These are phyloP conservation scores for Anseranas semipalmata DNA, from an alignment of 2,113 vertebrate species.

Conservation along the genomic window DNA sequence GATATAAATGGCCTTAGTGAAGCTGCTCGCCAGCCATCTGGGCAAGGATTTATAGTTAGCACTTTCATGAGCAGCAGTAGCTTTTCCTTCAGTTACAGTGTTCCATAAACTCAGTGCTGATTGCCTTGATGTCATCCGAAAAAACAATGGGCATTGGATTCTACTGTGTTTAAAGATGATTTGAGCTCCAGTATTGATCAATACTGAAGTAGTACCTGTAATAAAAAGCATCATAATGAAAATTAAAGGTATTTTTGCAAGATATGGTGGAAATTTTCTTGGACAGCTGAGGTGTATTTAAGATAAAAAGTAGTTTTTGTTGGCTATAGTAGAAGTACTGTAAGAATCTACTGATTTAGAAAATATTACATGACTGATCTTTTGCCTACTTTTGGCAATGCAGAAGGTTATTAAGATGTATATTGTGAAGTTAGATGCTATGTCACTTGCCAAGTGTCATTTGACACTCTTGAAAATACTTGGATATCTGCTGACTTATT, in stretches of 20 bases:
- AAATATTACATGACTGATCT: not conserved
- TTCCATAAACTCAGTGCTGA: not conserved
- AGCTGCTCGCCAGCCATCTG: not conserved
- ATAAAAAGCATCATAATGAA: not conserved
- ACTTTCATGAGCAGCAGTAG: not conserved
- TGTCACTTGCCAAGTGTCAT: not conserved
- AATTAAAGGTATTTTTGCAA: not conserved
- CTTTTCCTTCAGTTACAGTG: not conserved
- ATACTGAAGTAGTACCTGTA: not conserved
- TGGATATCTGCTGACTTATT: slow-evolving; percentile 42
- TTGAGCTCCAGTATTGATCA: not conserved
- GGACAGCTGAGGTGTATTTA: not conserved
- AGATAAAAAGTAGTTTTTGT: not conserved
- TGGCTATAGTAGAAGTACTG: not conserved
- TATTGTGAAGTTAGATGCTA: not conserved
- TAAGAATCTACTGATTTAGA: not conserved
- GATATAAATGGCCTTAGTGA: not conserved
- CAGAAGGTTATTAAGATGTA: not conserved
- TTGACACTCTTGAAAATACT: slow-evolving; percentile 12
- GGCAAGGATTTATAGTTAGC: not conserved
- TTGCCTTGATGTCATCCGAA: not conserved
- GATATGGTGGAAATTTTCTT: not conserved
- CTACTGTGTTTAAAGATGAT: not conserved
- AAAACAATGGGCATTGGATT: not conserved
- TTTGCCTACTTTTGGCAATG: not conserved